A percentile compares a stretch with the other conserved stretches of the same genome.
phyloP scores from a whole-genome alignment of 2,888 invertebrate genomes.

The Eristalis pertinax region DNA sequence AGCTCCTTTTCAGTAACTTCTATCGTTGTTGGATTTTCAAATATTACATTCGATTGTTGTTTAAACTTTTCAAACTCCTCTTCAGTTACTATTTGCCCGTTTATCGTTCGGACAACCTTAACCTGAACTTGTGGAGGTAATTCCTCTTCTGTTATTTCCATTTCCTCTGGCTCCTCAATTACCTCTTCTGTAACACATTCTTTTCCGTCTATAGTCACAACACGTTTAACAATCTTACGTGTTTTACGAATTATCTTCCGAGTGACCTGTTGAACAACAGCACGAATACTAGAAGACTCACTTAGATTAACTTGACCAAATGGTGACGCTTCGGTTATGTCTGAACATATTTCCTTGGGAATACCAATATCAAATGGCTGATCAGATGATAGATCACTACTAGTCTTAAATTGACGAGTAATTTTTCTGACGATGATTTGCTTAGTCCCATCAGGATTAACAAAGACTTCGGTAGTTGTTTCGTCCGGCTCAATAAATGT shows the following conservation, averaged over 20 bases:
- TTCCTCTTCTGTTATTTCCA: conserved; percentile 79
- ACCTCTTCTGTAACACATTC: conserved; percentile 92
- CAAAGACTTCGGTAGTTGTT: conserved; percentile 90
- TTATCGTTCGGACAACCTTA: conserved; percentile 84
- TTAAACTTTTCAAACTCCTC: conserved; percentile 79
- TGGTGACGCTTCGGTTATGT: conserved; percentile 79
- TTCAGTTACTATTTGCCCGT: conserved; percentile 81
- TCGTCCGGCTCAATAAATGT: conserved; percentile 91
- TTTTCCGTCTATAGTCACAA: conserved; percentile 91
- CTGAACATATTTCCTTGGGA: conserved; percentile 77
- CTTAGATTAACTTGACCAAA: conserved; percentile 18
- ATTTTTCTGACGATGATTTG: conserved; percentile 89
- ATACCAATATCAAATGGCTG: not conserved
- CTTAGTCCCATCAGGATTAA: conserved; percentile 90
- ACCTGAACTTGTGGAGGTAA: conserved; percentile 79
- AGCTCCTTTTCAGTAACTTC: not conserved
- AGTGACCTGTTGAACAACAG: conserved; percentile 91
- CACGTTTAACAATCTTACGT: conserved; percentile 88
- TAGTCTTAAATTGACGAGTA: conserved; percentile 71
- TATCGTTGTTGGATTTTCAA: conserved; percentile 83
- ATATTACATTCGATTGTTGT: conserved; percentile 77
- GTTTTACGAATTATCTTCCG: conserved; percentile 89
- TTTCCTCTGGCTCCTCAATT: conserved; percentile 90
- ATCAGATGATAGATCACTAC: not conserved
- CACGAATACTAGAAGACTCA: conserved; percentile 83